These are phyloP conservation scores for Meriones unguiculatus DNA, from an alignment of 2,113 vertebrate species.

Conservation along the genomic window DNA sequence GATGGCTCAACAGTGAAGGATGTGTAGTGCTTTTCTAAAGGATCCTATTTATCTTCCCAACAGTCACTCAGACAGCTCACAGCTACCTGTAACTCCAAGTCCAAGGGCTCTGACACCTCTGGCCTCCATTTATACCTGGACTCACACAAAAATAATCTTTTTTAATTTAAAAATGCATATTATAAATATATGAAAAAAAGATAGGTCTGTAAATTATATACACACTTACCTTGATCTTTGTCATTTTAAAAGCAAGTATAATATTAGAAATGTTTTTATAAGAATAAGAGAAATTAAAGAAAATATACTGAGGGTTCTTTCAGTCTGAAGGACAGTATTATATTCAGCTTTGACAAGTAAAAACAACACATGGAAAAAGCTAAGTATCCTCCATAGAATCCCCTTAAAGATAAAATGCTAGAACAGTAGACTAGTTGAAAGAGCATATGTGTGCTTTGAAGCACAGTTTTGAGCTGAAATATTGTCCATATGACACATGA, in stretches of 20 bases:
- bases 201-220: neutral
- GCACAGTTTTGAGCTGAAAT: neutral
- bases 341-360: constrained; percentile 12
- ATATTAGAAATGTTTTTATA: neutral
- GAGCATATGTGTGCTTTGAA: neutral
- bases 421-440: neutral
- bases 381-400: neutral
- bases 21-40: neutral
- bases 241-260: neutral
- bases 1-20: too few relatives aligned
- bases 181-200: neutral
- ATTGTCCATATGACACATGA: neutral
- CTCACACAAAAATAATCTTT: neutral
- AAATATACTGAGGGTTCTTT: neutral
- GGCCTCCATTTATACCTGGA: neutral
- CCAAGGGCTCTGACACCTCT: neutral
- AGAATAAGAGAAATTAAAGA: neutral
- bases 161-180: constrained; percentile 2
- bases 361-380: neutral
- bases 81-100: neutral
- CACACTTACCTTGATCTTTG: neutral
- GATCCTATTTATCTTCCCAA: neutral
- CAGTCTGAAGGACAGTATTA: neutral
- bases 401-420: neutral
- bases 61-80: too few relatives aligned